Conservation (phyloP, 1,140 invertebrate genomes). For the Tenebrio molitor region DNA sequence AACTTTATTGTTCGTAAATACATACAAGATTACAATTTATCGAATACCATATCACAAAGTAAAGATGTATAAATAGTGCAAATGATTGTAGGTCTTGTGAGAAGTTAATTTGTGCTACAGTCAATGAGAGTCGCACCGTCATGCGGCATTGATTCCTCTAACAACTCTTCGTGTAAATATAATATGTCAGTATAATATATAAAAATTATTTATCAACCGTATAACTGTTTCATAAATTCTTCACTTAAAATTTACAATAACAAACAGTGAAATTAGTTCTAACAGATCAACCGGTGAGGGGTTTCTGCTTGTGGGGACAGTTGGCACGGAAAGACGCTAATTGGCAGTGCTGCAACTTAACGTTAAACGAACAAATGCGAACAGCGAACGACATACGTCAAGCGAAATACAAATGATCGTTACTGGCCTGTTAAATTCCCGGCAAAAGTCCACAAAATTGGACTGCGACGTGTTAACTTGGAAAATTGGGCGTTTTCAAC, state of each 20-base stretch:
- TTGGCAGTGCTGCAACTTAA: conserved; percentile 23
- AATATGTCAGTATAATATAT: not conserved
- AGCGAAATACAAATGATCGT: not conserved
- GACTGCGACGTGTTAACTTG: too few species aligned
- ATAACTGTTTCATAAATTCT: conserved; percentile 22
- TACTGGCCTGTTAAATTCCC: too few species aligned
- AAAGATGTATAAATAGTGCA: conserved; percentile 40
- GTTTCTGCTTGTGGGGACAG: conserved; percentile 9
- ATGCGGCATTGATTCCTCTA: too few species aligned
- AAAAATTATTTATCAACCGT: conserved; percentile 33
- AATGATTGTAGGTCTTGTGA: conserved; percentile 25
- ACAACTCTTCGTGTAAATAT: not conserved
- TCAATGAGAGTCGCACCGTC: too few species aligned
- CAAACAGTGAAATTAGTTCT: conserved; percentile 11
- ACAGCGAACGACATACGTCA: too few species aligned
- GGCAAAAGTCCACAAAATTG: too few species aligned
- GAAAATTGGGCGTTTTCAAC: too few species aligned
- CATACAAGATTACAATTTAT: conserved; percentile 31
- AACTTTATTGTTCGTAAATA: conserved; percentile 17
- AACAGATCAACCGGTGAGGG: conserved; percentile 3
- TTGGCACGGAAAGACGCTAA: conserved; percentile 18
- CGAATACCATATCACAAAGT: conserved; percentile 44
- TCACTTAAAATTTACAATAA: conserved; percentile 27
- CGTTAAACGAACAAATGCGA: not conserved
- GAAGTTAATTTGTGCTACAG: conserved; percentile 20